These are phyloP conservation scores for Drosophila albomicans DNA, from an alignment of 1,140 invertebrate genomes.

Conservation along the genomic window DNA sequence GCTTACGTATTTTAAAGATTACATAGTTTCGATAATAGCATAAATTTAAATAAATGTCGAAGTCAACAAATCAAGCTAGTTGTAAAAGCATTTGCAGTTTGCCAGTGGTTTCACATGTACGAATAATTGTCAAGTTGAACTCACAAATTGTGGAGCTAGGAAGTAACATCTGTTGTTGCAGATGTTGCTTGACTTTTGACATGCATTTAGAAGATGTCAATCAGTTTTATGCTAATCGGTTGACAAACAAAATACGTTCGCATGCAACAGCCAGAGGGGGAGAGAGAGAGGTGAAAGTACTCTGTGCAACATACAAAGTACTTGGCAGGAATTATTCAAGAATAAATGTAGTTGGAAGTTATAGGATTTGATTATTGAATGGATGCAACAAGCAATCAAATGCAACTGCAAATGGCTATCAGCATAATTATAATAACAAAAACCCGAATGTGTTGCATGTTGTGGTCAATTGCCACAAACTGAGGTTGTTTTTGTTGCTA, in stretches of 20 bases:
- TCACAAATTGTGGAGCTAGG: too few relatives aligned
- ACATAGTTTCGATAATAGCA: too few relatives aligned
- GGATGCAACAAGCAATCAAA: conserved; percentile 43
- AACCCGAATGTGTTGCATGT: conserved; percentile 2
- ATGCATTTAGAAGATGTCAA: not conserved
- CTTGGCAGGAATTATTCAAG: not conserved
- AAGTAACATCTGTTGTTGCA: not conserved
- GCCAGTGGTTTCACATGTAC: too few relatives aligned
- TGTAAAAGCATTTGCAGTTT: not conserved
- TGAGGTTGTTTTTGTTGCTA: not conserved
- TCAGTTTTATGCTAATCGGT: conserved; percentile 1
- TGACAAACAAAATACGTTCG: not conserved
- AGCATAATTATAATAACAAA: conserved; percentile 49
- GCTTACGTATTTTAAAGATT: too few relatives aligned
- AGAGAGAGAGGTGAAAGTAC: not conserved
- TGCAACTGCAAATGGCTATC: conserved; percentile 37
- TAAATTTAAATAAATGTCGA: not conserved
- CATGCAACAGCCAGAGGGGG: too few relatives aligned
- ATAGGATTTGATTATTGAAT: conserved; percentile 30
- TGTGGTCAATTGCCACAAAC: conserved; percentile 6
- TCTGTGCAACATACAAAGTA: not conserved
- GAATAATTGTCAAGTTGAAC: too few relatives aligned
- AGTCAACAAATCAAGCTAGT: not conserved
- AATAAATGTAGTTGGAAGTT: not conserved
- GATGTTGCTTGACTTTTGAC: not conserved